These are phyloP conservation scores for Monopis laevigella DNA, from an alignment of 2,888 invertebrate genomes.

Conservation along the genomic window DNA sequence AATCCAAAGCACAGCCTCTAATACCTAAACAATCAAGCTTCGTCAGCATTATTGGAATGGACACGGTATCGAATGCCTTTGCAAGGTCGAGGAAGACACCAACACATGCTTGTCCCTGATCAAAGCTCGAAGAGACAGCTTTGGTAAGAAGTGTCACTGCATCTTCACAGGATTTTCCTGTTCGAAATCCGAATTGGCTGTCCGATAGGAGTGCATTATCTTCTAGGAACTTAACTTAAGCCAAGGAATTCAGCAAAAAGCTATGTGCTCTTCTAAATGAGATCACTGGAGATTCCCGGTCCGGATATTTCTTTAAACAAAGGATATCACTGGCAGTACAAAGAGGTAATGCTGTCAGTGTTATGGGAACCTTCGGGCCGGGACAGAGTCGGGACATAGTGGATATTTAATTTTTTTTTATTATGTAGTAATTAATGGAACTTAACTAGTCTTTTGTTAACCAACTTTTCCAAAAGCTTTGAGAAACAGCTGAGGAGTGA, in stretches of 20 bases:
- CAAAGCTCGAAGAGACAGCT: neutral
- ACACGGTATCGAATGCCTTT: conserved; percentile 16
- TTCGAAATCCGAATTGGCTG: conserved; percentile 11
- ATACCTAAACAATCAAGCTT: conserved; percentile 16
- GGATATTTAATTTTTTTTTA: no score
- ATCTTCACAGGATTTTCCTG: conserved; percentile 2
- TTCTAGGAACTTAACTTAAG: conserved; percentile 16
- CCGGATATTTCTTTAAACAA: no score
- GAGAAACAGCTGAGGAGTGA: conserved; percentile 9
- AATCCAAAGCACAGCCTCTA: conserved; percentile 13
- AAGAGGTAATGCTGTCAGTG: no score
- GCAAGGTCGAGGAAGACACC: conserved; percentile 13
- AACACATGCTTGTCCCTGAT: conserved; percentile 1
- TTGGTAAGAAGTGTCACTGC: conserved; percentile 5
- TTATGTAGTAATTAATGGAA: no score
- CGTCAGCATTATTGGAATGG: conserved; percentile 15
- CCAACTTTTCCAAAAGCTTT: conserved; percentile 14
- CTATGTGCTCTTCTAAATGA: no score
- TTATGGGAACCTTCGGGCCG: no score
- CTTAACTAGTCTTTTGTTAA: conserved; percentile 11
- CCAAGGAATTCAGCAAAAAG: no score
- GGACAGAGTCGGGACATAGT: no score
- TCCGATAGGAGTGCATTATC: conserved; percentile 3
- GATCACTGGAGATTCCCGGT: no score
- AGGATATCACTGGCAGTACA: no score